phyloP scores from a whole-genome alignment of 2,888 invertebrate genomes.

The Pyrrhosoma nymphula region DNA sequence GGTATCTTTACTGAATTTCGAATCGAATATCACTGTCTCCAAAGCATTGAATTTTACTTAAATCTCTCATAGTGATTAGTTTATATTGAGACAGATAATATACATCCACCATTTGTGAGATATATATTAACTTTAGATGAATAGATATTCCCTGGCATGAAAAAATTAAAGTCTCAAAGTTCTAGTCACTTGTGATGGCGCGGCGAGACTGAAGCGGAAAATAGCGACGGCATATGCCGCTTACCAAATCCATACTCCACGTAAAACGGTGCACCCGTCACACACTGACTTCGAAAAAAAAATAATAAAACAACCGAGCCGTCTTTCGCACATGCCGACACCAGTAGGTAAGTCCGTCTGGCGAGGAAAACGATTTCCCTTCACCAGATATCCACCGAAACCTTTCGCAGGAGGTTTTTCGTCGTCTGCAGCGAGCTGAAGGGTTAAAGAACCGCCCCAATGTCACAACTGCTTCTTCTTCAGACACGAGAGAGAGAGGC shows the following conservation, averaged over 20 bases:
- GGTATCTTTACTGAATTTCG: no score
- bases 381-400: background rate
- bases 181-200: background rate
- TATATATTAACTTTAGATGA: no score
- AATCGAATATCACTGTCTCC: no score
- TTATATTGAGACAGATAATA: no score
- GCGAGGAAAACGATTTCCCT: background rate
- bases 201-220: background rate
- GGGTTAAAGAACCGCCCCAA: no score
- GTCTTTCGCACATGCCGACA: background rate
- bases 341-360: background rate
- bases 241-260: background rate
- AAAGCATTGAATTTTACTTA: no score
- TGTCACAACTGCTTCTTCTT: background rate
- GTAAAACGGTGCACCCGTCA: background rate
- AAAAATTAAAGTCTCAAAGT: no score
- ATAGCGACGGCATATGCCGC: background rate
- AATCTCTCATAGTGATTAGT: no score
- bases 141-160: no score
- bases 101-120: no score
- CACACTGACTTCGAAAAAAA: background rate
- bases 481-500: background rate
- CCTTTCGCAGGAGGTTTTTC: no score
- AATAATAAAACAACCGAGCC: background rate
- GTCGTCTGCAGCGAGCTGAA: no score